phyloP scores from a whole-genome alignment of 1,140 invertebrate genomes.

The Zaprionus camerounensis region DNA sequence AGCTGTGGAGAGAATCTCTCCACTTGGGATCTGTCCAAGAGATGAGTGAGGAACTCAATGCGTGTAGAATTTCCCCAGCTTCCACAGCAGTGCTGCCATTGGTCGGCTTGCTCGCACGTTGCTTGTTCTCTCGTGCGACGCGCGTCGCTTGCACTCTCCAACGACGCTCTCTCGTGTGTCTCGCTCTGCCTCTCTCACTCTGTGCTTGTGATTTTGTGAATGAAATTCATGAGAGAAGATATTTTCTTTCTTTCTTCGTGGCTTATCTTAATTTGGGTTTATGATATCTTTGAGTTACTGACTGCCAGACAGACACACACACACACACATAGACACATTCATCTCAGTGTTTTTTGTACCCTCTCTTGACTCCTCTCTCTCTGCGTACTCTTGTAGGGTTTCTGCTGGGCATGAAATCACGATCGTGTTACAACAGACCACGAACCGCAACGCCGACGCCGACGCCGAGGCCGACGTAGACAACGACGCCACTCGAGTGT shows the following conservation, averaged over 20 bases:
- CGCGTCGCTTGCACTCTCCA: conserved; percentile 7
- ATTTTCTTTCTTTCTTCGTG: conserved; percentile 52
- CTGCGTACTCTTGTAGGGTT: conserved; percentile 57
- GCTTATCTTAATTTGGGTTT: conserved; percentile 76
- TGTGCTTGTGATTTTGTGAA: conserved; percentile 69
- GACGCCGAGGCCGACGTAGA: conserved; percentile 1
- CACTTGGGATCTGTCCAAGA: neutral
- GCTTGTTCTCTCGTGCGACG: conserved; percentile 2
- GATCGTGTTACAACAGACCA: conserved; percentile 67
- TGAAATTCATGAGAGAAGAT: conserved; percentile 59
- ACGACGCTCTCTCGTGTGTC: conserved; percentile 2
- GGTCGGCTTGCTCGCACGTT: conserved; percentile 49
- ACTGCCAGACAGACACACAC: conserved; percentile 18
- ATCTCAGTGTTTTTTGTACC: conserved; percentile 20
- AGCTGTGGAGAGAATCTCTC: conserved; percentile 11
- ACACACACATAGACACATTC: conserved; percentile 20
- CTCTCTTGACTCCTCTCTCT: conserved; percentile 43
- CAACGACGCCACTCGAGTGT: conserved; percentile 49
- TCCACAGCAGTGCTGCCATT: conserved; percentile 45
- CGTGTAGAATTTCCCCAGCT: conserved; percentile 48
- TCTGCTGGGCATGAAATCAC: conserved; percentile 64
- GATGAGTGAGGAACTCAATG: neutral
- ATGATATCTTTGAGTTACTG: conserved; percentile 64
- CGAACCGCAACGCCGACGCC: conserved; percentile 38
- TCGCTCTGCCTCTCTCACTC: conserved; percentile 8